Evolutionary conservation across 2,797 vertebrate genomes (phyloP), one percentile per base, ranked within the genome.

Genomic region (Sphaeramia orbicularis): DNA sequence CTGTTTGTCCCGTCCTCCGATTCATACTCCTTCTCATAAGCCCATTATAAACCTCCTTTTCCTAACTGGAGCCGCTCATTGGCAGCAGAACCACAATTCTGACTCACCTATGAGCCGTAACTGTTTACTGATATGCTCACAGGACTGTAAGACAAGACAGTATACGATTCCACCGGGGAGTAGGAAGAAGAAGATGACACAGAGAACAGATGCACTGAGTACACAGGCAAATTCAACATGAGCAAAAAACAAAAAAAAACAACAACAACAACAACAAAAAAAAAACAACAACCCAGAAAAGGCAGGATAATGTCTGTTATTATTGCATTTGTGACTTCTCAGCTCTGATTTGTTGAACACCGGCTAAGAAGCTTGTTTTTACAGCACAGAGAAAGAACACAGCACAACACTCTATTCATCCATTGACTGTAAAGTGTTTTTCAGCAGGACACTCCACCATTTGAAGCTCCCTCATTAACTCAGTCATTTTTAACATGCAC

Each of bases 21-120:
- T 70, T 59, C 35, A 70, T 71, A 35, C 69, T 87, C 73, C 79
- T 86, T 78, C 70, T 81, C 65, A 75, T 76, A 65, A 83, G 47
- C 66, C 73, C 61, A 72, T 86, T 81, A 76, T 58, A 70, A 76
- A 65, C 51, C 72, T 73, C 47, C 3, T 58, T 53, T 50, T 78
- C 43, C 42, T 62, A 24, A 63, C n/a, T 12, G 55, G 52, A 84
- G 55, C 65, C 11, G 51, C 71, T 87, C 51, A 49, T 50, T 71
- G 61, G 71, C 80, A 71, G 70, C 58, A n/a, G 4, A 21, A 13
- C 64, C 54, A 63, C 56, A 51, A 41, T 61, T 63, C 58, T 83
- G 85, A 86, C 84, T 87, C 86, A 85, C 71, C 74, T 54, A 60
- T 56, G 63, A 80, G 71, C 62, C 76, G 24, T 76, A 58, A 7